Conservation (phyloP, 2,888 invertebrate species). For the Hydrotaea cyrtoneurina region DNA sequence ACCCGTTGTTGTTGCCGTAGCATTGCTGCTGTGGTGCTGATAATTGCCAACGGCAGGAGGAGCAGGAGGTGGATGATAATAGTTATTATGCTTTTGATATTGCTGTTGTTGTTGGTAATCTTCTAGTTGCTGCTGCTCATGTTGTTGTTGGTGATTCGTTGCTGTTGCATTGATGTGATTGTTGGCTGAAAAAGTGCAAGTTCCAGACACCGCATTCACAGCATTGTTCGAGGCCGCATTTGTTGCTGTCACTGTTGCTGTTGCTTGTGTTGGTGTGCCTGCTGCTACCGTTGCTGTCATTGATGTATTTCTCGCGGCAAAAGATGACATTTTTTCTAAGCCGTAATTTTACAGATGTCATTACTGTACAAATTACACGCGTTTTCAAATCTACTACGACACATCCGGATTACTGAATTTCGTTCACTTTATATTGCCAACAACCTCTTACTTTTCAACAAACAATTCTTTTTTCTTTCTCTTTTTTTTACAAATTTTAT, state of each 20-base stretch:
- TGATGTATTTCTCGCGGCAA: conserved; percentile 73
- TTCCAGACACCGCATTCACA: conserved; percentile 55
- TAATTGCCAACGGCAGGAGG: conserved; percentile 56
- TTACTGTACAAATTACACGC: conserved; percentile 33
- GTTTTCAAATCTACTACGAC: conserved; percentile 4
- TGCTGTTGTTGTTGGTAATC: conserved; percentile 66
- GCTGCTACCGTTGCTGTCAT: conserved; percentile 40
- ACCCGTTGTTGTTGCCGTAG: conserved; percentile 70
- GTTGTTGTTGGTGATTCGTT: conserved; percentile 68
- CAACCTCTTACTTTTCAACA: too few species aligned
- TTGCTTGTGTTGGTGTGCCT: conserved; percentile 60
- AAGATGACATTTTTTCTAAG: conserved; percentile 72
- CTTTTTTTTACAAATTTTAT: too few species aligned
- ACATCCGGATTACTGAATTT: conserved; percentile 41
- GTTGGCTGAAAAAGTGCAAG: conserved; percentile 68
- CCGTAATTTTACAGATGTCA: conserved; percentile 42
- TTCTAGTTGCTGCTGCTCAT: conserved; percentile 67
- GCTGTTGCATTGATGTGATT: conserved; percentile 48
- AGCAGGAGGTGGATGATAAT: conserved; percentile 65
- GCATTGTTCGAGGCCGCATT: conserved; percentile 45
- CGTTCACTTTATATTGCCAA: conserved; percentile 6
- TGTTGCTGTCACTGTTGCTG: conserved; percentile 58
- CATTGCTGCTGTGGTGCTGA: conserved; percentile 43
- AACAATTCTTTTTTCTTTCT: too few species aligned
- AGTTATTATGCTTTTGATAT: conserved; percentile 60